Evolutionary conservation across 2,888 invertebrate genomes (phyloP).

Genomic region (Drosophila pseudotakahashii): DNA sequence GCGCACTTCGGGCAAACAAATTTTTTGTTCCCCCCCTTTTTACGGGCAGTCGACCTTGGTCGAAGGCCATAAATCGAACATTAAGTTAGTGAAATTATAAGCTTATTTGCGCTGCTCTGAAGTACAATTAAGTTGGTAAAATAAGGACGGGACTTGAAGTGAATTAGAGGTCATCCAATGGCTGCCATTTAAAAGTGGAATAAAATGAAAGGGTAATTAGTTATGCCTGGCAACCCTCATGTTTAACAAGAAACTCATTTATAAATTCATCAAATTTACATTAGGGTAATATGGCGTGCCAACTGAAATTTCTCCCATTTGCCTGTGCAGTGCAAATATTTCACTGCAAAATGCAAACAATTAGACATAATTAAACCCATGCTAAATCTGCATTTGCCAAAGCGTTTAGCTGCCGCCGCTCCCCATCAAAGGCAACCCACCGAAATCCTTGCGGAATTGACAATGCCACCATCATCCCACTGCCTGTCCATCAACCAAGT

Average conservation of each 20-base stretch:
- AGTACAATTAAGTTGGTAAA: constrained; percentile 26
- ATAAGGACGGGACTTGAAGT: not conserved
- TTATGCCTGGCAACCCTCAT: no score
- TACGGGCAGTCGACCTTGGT: constrained; percentile 8
- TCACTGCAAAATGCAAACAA: constrained; percentile 37
- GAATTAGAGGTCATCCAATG: not conserved
- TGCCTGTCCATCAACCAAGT: constrained; percentile 24
- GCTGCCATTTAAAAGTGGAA: not conserved
- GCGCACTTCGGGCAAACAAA: constrained; percentile 64
- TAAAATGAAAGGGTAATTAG: not conserved
- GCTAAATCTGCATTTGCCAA: constrained; percentile 47
- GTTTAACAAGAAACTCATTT: constrained; percentile 5
- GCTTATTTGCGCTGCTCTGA: constrained; percentile 11
- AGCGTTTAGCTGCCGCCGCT: constrained; percentile 22
- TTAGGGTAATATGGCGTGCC: constrained; percentile 14
- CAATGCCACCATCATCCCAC: constrained; percentile 4
- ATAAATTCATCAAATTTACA: constrained; percentile 10
- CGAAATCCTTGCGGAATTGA: not conserved
- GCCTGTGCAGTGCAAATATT: constrained; percentile 17
- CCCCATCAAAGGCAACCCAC: not conserved
- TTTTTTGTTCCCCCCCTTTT: constrained; percentile 46
- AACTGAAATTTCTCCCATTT: constrained; percentile 3
- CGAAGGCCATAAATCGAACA: constrained; percentile 36
- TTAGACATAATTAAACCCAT: constrained; percentile 47
- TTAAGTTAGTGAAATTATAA: constrained; percentile 32